These are phyloP conservation scores for Andrena chrysosceles DNA, from an alignment of 2,888 invertebrate genomes.

Conservation along the genomic window DNA sequence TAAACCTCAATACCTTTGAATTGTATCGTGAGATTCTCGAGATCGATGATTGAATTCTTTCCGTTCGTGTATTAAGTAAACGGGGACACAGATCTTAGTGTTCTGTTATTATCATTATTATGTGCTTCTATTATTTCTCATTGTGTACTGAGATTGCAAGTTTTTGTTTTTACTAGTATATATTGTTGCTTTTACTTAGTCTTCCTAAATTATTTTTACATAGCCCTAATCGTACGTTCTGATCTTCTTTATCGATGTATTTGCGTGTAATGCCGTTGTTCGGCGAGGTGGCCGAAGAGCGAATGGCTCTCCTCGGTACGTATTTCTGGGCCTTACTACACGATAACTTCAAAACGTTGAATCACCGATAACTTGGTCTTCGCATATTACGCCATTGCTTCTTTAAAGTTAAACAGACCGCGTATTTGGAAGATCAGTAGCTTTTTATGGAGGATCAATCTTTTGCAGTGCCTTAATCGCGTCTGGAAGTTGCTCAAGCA, in stretches of 20 bases:
- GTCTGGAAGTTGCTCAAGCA: constrained; percentile 67
- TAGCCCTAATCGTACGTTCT: constrained; percentile 41
- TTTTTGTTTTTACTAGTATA: constrained; percentile 44
- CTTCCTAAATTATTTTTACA: constrained; percentile 24
- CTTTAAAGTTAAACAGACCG: constrained; percentile 28
- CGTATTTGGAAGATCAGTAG: constrained; percentile 57
- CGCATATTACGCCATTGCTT: constrained; percentile 53
- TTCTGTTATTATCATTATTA: constrained; percentile 26
- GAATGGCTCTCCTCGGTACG: constrained; percentile 43
- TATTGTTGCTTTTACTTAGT: constrained; percentile 45
- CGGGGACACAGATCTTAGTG: not conserved
- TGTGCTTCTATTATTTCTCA: constrained; percentile 36
- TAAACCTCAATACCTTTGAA: constrained; percentile 38
- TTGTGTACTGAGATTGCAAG: constrained; percentile 26
- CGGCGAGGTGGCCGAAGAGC: constrained; percentile 48
- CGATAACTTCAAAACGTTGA: constrained; percentile 51
- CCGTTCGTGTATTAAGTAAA: constrained; percentile 27
- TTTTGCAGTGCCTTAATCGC: constrained; percentile 74
- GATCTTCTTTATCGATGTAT: constrained; percentile 55
- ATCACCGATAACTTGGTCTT: constrained; percentile 55
- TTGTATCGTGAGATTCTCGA: constrained; percentile 9
- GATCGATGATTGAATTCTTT: constrained; percentile 26
- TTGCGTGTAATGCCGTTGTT: constrained; percentile 55
- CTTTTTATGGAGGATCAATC: constrained; percentile 53
- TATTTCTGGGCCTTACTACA: constrained; percentile 56